A percentile compares a stretch with the other conserved stretches of the same genome.
These are phyloP conservation scores for Neomonachus schauinslandi DNA, from an alignment of 2,113 vertebrate species.

Conservation along the genomic window DNA sequence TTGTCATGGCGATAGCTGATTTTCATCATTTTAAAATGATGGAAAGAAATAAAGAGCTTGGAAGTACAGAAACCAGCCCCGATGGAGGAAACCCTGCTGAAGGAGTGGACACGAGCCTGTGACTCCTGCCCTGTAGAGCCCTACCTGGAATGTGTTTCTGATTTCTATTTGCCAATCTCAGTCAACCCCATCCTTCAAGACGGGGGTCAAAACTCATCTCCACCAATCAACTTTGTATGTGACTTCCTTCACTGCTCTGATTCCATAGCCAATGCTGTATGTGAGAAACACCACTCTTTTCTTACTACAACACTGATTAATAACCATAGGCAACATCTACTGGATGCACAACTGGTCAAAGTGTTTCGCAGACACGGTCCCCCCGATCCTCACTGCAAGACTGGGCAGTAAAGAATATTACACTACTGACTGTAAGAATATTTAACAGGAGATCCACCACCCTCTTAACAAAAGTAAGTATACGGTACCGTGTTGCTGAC, in stretches of 20 bases:
- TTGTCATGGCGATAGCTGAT: constrained; percentile 88
- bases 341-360: neutral
- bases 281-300: neutral
- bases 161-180: constrained; percentile 1
- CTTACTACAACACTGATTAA: neutral
- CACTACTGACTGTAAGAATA: neutral
- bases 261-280: neutral
- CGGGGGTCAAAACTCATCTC: constrained; percentile 44
- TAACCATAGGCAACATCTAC: accelerated
- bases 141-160: neutral
- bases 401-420: neutral
- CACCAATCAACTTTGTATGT: neutral
- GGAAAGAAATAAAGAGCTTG: constrained; percentile 84
- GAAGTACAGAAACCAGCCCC: constrained; percentile 83
- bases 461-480: neutral
- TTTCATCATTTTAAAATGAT: constrained; percentile 86
- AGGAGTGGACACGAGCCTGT: constrained; percentile 57
- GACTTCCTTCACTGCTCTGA: neutral
- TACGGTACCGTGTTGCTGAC: accelerated
- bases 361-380: neutral
- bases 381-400: neutral
- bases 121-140: neutral
- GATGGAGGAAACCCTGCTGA: constrained; percentile 74
- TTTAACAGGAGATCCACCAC: neutral
- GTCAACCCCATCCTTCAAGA: constrained; percentile 11